Evolutionary conservation across 2,113 vertebrate genomes (phyloP).

Genomic region (Pardalotus punctatus): DNA sequence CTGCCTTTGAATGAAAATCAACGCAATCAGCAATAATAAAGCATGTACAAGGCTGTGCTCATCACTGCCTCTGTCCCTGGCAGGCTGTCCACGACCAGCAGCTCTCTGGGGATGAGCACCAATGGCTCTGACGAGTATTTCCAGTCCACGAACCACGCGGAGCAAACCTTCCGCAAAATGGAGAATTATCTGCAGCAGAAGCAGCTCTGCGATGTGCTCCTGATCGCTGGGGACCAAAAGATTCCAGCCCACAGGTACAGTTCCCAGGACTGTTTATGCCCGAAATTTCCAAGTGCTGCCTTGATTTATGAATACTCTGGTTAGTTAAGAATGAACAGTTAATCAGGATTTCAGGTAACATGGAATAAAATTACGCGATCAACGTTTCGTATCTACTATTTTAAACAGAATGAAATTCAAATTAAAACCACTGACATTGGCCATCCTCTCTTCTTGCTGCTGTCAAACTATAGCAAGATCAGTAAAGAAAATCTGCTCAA

Average conservation of each 20-base stretch:
- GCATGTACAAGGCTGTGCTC: accelerated
- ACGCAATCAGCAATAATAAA: accelerated
- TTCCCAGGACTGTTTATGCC: neutral
- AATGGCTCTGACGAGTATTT: slow-evolving; percentile 87
- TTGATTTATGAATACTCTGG: neutral
- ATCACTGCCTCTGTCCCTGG: neutral
- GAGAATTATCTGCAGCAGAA: slow-evolving; percentile 95
- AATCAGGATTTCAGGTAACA: neutral
- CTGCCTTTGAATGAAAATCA: neutral
- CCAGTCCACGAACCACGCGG: slow-evolving; percentile 88
- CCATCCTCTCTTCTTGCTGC: neutral
- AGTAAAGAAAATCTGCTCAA: neutral
- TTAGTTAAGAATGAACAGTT: neutral
- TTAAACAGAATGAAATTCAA: neutral
- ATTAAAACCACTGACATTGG: too few relatives aligned
- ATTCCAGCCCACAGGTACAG: slow-evolving; percentile 93
- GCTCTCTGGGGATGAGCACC: slow-evolving; percentile 78
- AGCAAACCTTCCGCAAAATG: slow-evolving; percentile 94
- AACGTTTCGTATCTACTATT: accelerated
- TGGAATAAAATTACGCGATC: neutral
- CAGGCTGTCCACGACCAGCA: slow-evolving; percentile 79
- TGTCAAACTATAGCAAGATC: neutral
- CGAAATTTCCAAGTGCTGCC: neutral
- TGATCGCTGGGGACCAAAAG: slow-evolving; percentile 90
- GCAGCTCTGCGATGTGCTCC: slow-evolving; percentile 92